phyloP scores from a whole-genome alignment of 2,888 invertebrate genomes.

The Empis livida region DNA sequence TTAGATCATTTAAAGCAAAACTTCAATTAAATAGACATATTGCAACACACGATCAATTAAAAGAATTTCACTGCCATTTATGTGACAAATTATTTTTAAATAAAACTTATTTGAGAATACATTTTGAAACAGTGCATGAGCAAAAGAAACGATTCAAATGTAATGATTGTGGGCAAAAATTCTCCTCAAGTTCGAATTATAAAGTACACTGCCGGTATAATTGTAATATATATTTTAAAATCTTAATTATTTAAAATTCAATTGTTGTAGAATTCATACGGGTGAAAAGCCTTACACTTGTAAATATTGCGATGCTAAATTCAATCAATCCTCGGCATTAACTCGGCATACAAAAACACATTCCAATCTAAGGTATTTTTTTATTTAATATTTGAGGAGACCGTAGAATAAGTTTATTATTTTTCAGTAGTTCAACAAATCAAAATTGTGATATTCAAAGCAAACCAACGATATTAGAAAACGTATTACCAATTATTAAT shows the following conservation, averaged over 20 bases:
- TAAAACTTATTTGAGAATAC: conserved; percentile 18
- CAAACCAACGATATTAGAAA: neutral
- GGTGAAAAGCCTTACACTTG: conserved; percentile 23
- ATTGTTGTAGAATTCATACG: conserved; percentile 17
- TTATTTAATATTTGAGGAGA: neutral
- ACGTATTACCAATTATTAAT: too few relatives aligned
- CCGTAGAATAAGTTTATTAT: too few relatives aligned
- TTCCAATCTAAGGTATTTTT: conserved; percentile 8
- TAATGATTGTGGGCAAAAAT: conserved; percentile 18
- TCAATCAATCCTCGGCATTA: conserved; percentile 21
- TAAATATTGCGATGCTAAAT: conserved; percentile 19
- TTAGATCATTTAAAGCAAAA: too few relatives aligned
- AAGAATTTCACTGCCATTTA: conserved; percentile 16
- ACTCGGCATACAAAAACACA: conserved; percentile 20
- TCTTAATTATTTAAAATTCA: neutral
- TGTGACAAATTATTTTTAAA: conserved; percentile 20
- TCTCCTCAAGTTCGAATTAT: conserved; percentile 20
- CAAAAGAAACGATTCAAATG: conserved; percentile 19
- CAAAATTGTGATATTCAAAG: neutral
- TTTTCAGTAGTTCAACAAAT: neutral
- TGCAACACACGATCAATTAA: conserved; percentile 16
- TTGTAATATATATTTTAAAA: neutral
- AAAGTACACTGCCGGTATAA: conserved; percentile 20
- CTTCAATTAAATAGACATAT: conserved; percentile 11
- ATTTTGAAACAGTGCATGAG: conserved; percentile 19